phyloP scores from a whole-genome alignment of 2,888 invertebrate genomes.

The Blomia tropicalis region DNA sequence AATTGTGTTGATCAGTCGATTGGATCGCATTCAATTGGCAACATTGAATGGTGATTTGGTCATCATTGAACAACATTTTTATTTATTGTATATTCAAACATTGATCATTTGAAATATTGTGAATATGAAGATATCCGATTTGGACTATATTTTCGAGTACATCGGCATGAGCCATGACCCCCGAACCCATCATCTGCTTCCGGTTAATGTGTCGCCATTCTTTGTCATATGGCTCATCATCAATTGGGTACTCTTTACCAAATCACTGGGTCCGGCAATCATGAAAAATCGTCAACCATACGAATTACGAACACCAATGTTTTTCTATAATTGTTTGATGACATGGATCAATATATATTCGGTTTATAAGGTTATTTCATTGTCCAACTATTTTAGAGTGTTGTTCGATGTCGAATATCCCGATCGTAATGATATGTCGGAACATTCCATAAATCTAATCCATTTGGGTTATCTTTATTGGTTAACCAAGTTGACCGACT shows the following conservation, averaged over 20 bases:
- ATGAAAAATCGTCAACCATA: slow-evolving; percentile 81
- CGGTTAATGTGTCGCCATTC: slow-evolving; percentile 10
- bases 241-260: slow-evolving; percentile 27
- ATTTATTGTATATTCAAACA: too few relatives aligned
- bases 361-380: neutral
- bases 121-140: neutral
- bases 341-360: slow-evolving; percentile 35
- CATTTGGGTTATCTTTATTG: slow-evolving; percentile 16
- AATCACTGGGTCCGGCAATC: slow-evolving; percentile 55
- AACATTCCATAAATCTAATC: neutral
- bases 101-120: neutral
- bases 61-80: too few relatives aligned
- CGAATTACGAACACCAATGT: slow-evolving; percentile 57
- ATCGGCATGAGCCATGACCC: slow-evolving; percentile 16
- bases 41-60: too few relatives aligned
- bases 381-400: neutral
- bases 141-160: slow-evolving; percentile 3
- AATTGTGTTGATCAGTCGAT: too few relatives aligned
- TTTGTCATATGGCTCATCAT: neutral
- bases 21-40: too few relatives aligned
- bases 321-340: slow-evolving; percentile 73
- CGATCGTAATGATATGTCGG: slow-evolving; percentile 8
- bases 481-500: neutral
- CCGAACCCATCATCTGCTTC: slow-evolving; percentile 3
- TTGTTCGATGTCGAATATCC: slow-evolving; percentile 13